Conservation (phyloP, 2,113 vertebrate genomes). For the Agelaius tricolor region DNA sequence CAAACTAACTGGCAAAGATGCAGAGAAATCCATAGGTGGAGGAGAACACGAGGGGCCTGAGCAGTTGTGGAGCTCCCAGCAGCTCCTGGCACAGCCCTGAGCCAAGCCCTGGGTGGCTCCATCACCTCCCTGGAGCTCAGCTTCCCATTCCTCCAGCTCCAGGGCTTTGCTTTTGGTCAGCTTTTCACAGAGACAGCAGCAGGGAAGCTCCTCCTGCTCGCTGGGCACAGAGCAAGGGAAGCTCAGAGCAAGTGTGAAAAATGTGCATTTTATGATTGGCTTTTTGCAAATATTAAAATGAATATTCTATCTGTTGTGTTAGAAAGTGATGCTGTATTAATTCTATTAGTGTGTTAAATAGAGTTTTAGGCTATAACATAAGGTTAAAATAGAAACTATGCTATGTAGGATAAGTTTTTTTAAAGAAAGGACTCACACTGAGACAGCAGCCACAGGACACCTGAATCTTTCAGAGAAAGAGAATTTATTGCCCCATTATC, state of each 20-base stretch:
- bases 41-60: neutral
- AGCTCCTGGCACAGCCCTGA: neutral
- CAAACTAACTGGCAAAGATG: neutral
- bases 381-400: no score
- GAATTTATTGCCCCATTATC: no score
- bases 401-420: no score
- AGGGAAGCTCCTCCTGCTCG: neutral
- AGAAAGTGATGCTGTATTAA: no score
- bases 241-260: neutral
- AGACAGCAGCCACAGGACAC: no score
- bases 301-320: no score
- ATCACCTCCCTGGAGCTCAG: accelerated
- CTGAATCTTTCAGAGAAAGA: no score
- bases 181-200: neutral
- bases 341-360: no score
- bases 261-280: no score
- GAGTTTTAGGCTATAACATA: no score
- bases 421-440: no score
- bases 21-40: neutral
- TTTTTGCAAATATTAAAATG: no score
- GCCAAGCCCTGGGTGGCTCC: neutral
- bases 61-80: neutral
- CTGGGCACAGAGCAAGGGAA: neutral
- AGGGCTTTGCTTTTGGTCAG: neutral
- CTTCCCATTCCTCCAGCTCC: neutral